Percentiles rank a stretch among this genome's conserved stretches.
These are phyloP conservation scores for Urophycis tenuis DNA, from an alignment of 2,797 vertebrate genomes.

Conservation along the genomic window DNA sequence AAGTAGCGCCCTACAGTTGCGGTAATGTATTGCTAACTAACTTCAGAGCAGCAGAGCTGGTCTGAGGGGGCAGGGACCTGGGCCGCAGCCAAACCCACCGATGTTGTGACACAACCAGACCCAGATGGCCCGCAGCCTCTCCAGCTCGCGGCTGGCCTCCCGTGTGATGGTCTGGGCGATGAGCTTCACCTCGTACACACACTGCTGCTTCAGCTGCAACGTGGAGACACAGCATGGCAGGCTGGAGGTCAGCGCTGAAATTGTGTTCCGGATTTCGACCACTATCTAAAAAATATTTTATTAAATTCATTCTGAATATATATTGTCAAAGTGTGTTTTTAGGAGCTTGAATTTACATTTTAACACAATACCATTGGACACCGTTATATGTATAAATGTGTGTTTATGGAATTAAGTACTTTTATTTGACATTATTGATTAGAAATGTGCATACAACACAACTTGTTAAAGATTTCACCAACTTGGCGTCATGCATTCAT, in stretches of 20 bases:
- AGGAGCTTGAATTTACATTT: no score
- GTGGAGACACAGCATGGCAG: constrained; percentile 12
- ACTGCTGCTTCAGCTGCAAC: constrained; percentile 63
- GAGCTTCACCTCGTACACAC: constrained; percentile 54
- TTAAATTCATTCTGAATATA: no score
- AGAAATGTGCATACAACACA: neutral
- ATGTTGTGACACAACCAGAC: constrained; percentile 82
- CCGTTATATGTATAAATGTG: no score
- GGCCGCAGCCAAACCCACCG: constrained; percentile 50
- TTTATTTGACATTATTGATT: neutral
- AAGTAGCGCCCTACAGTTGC: neutral
- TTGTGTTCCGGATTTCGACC: no score
- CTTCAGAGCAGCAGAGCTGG: neutral
- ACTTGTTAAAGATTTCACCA: neutral
- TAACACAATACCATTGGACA: no score
- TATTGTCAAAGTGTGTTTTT: no score
- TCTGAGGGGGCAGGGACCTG: neutral
- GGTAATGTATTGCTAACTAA: neutral
- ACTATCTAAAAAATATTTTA: no score
- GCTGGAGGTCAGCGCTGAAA: no score
- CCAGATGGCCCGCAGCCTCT: constrained; percentile 71
- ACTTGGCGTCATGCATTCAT: neutral
- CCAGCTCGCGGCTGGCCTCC: constrained; percentile 65
- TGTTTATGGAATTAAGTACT: neutral
- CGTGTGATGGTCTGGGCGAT: constrained; percentile 65